Conservation (phyloP, 2,113 vertebrate species). For the Rhineura floridana region DNA sequence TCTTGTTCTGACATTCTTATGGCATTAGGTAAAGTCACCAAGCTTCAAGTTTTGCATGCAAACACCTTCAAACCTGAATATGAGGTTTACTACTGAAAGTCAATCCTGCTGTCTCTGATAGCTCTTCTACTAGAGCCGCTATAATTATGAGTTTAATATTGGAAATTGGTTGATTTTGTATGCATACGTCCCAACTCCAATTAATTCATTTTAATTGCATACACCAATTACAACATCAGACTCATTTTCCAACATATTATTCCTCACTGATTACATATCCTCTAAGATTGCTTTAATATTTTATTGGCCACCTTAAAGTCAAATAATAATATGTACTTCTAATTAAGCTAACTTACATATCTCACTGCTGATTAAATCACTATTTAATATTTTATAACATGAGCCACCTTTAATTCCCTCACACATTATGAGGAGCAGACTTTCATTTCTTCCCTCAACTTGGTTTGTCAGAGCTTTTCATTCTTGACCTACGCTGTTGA, state of each 20-base stretch:
- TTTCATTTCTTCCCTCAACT: slow-evolving; percentile 39
- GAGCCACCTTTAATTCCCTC: slow-evolving; percentile 71
- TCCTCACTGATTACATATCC: slow-evolving; percentile 78
- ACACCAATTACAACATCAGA: slow-evolving; percentile 81
- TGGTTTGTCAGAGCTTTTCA: slow-evolving; percentile 44
- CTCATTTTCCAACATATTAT: slow-evolving; percentile 80
- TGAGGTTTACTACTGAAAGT: slow-evolving; percentile 47
- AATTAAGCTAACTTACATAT: slow-evolving; percentile 78
- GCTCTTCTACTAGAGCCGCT: slow-evolving; percentile 58
- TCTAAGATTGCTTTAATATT: slow-evolving; percentile 81
- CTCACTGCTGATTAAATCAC: slow-evolving; percentile 78
- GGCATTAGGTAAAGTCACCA: background rate
- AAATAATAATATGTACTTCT: slow-evolving; percentile 83
- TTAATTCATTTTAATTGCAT: slow-evolving; percentile 84
- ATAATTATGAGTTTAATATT: slow-evolving; percentile 80
- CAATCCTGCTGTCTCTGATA: slow-evolving; percentile 55
- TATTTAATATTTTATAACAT: slow-evolving; percentile 79
- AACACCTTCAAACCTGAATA: slow-evolving; percentile 28
- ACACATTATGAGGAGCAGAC: slow-evolving; percentile 47
- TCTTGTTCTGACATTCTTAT: background rate
- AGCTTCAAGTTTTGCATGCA: background rate
- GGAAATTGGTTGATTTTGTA: slow-evolving; percentile 80
- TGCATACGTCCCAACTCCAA: slow-evolving; percentile 78
- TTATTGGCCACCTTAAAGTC: slow-evolving; percentile 81
- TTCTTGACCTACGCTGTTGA: background rate